phyloP scores from a whole-genome alignment of 2,797 vertebrate genomes.

The Chloroceryle inda region DNA sequence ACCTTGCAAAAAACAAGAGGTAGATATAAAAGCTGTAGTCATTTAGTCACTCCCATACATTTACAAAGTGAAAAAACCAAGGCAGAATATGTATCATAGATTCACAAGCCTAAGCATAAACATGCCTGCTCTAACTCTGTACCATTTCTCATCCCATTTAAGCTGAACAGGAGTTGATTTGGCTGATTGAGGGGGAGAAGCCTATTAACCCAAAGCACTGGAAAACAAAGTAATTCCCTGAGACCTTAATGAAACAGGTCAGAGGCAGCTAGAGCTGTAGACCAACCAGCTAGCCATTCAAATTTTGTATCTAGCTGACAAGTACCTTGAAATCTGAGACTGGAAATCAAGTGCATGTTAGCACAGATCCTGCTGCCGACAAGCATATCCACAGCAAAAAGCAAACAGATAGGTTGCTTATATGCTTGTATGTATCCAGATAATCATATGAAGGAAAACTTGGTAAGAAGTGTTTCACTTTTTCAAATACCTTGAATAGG shows the following conservation, averaged over 20 bases:
- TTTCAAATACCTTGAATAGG: neutral
- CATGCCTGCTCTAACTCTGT: neutral
- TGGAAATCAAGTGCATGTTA: neutral
- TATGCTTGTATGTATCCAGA: neutral
- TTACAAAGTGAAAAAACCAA: neutral
- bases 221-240: neutral
- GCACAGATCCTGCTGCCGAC: neutral
- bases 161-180: neutral
- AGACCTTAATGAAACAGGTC: neutral
- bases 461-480: neutral
- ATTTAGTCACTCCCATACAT: neutral
- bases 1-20: neutral
- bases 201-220: neutral
- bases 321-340: neutral
- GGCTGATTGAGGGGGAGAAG: neutral
- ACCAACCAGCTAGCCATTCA: neutral
- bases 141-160: neutral
- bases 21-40: neutral
- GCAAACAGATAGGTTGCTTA: neutral
- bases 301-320: neutral
- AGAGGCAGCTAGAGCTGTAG: neutral
- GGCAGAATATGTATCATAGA: neutral
- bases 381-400: neutral
- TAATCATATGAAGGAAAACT: neutral
- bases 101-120: neutral